Evolutionary conservation across 2,797 vertebrate species (phyloP).

Genomic region (Hypotaenidia philippensis): DNA sequence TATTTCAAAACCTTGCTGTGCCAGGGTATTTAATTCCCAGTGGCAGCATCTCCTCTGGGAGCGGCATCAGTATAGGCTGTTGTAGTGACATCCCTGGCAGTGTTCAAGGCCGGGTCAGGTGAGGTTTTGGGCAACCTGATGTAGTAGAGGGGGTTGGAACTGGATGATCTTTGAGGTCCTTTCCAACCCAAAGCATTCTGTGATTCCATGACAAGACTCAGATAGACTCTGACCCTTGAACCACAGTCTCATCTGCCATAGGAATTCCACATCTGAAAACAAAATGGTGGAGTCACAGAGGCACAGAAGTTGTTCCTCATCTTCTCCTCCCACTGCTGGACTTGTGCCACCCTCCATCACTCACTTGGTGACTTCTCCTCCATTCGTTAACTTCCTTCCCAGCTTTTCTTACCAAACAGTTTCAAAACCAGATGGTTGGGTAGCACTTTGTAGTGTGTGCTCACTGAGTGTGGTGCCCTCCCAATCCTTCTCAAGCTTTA

Average conservation of each 20-base stretch:
- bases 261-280: background rate
- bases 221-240: background rate
- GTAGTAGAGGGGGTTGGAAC: too few relatives aligned
- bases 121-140: too few relatives aligned
- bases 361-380: background rate
- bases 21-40: background rate
- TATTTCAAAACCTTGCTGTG: background rate
- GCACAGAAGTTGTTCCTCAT: background rate
- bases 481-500: background rate
- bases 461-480: rapidly evolving
- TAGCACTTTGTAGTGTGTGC: background rate
- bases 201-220: background rate
- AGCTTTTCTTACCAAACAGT: background rate
- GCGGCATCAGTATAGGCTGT: background rate
- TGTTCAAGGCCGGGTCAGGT: too few relatives aligned
- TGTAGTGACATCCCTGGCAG: background rate
- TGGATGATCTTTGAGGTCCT: too few relatives aligned
- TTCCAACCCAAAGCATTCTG: too few relatives aligned
- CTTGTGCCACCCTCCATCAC: background rate
- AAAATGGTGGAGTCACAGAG: background rate
- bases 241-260: background rate
- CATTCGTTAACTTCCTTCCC: background rate
- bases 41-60: background rate
- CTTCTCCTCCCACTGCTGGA: background rate
- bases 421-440: background rate